A percentile compares a stretch with the other conserved stretches of the same genome.
These are phyloP conservation scores for Syrrhaptes paradoxus DNA, from an alignment of 2,113 vertebrate genomes.

Conservation along the genomic window DNA sequence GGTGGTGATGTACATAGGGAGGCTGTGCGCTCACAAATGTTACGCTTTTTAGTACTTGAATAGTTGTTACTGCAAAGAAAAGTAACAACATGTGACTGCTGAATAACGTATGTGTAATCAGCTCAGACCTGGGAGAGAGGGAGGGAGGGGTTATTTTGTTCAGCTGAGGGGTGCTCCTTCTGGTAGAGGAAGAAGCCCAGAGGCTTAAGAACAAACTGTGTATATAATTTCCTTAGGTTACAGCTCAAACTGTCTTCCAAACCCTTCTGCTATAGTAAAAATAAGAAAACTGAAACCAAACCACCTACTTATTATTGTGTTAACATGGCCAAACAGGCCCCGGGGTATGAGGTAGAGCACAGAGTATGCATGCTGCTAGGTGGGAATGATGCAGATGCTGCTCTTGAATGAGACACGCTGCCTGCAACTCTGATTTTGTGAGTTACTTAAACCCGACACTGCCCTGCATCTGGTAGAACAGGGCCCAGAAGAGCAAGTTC, in stretches of 20 bases:
- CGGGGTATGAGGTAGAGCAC: background rate
- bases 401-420: background rate
- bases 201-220: background rate
- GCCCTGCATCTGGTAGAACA: background rate
- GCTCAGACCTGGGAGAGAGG: background rate
- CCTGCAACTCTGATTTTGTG: background rate
- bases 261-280: background rate
- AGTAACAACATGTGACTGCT: background rate
- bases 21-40: background rate
- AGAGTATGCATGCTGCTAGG: accelerated
- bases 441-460: background rate
- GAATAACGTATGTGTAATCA: background rate
- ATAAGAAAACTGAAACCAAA: background rate
- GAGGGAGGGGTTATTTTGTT: background rate
- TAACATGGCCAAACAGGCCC: background rate
- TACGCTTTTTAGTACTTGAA: background rate
- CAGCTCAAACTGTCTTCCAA: background rate
- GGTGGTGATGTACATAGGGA: accelerated
- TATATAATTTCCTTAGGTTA: background rate
- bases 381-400: background rate
- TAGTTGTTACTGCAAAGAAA: background rate
- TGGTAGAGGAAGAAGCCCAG: background rate
- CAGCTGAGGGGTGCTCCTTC: background rate
- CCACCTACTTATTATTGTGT: background rate
- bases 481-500: background rate